phyloP scores from a whole-genome alignment of 2,797 vertebrate genomes.

The Paratrypauchen microcephalus region DNA sequence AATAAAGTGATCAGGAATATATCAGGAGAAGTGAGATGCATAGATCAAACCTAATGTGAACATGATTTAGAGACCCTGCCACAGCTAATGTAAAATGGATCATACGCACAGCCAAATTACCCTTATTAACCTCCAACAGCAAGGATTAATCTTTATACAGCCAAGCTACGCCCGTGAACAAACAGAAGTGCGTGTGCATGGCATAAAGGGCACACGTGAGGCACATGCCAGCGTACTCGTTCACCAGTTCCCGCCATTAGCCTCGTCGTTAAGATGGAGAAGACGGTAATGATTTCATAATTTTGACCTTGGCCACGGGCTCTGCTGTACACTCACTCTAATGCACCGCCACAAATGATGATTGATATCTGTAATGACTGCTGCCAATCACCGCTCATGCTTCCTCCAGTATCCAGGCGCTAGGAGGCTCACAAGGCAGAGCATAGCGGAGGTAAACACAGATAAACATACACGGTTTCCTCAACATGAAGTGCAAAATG shows the following conservation, averaged over 20 bases:
- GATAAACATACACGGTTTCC: constrained; percentile 1
- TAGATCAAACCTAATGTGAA: background rate
- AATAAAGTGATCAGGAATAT: no score
- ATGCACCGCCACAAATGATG: constrained; percentile 67
- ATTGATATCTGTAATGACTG: constrained; percentile 68
- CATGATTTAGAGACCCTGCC: background rate
- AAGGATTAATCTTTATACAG: constrained; percentile 65
- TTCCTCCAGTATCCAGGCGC: constrained; percentile 54
- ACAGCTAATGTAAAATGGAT: background rate
- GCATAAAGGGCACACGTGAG: constrained; percentile 14
- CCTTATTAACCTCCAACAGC: constrained; percentile 67
- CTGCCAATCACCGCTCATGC: constrained; percentile 62
- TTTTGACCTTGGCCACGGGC: constrained; percentile 72
- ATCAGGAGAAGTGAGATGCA: no score
- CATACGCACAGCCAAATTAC: constrained; percentile 47
- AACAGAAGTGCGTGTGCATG: background rate
- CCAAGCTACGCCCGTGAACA: constrained; percentile 2
- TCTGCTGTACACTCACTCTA: constrained; percentile 64
- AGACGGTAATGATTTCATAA: constrained; percentile 61
- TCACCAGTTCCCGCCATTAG: constrained; percentile 52
- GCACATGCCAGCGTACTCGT: constrained; percentile 20
- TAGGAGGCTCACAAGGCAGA: constrained; percentile 10
- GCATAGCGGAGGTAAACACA: constrained; percentile 5
- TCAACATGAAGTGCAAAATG: background rate
- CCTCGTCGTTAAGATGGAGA: constrained; percentile 61